Base-by-base conservation (phyloP, 2,797 vertebrate genomes). In the Coranthus polyacanthus region DNA sequence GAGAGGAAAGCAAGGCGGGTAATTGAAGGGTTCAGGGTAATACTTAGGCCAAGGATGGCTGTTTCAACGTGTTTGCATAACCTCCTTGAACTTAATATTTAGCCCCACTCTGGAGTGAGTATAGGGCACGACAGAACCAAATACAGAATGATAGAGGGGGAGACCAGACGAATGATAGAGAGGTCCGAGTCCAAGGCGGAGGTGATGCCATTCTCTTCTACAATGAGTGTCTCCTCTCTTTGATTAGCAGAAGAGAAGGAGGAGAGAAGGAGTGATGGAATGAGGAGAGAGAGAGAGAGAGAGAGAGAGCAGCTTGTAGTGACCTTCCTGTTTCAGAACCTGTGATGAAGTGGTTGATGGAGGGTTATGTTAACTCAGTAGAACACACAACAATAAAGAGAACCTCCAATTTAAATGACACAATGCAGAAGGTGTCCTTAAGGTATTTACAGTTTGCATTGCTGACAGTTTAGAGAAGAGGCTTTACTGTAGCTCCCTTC, bases 1-100 rank as follows among this genome's bases (percentile, higher is more conserved):
- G 83, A 91, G 89, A 91, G 88, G 89, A 92, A 89, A 90, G 90
- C 89, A 84, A 86, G 79, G 83, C 79, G 79, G 82, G 88, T 93
- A 94, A 94, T 93, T 93, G 93, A 92, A 92, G 93, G 93, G 82
- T 92, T 89, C 76, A 92, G 88, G 86, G 91, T 92, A 89, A 93
- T 92, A 93, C 89, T 93, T 93, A 92, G 86, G 84, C 84, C 86
- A 78, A 82, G 86, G 90, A 89, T 87, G 89, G 89, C 88, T 90
- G 84, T 92, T 93, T 92, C 87, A 87, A 91, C 87, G 83, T 92
- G 91, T 93, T 93, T 93, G 88, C 81, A 86, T 92, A 93, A 93
- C 93, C 92, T 92, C 81, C 87, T 85, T 92, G 87, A 93, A 93
- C 91, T 88, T 92, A 93, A 92, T 92, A 93, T 94, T 90, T 84